Evolutionary conservation across 2,888 invertebrate species (phyloP).

Genomic region (Prenolepis imparis): DNA sequence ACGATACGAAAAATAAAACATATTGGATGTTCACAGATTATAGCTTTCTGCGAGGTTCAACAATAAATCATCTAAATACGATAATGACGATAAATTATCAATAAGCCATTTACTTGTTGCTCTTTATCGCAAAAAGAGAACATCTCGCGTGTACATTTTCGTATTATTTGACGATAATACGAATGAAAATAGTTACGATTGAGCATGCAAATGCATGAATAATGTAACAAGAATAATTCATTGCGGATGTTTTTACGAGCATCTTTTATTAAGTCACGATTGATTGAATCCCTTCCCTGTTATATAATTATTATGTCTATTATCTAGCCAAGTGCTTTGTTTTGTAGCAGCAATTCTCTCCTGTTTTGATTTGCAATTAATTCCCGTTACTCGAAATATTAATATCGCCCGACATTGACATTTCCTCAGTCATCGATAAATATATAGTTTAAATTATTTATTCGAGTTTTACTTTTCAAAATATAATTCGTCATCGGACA

Average conservation of each 20-base stretch:
- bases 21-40: neutral
- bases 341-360: neutral
- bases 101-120: neutral
- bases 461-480: neutral
- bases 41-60: neutral
- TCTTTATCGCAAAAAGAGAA: neutral
- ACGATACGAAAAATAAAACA: neutral
- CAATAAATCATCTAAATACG: neutral
- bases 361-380: conserved; percentile 9
- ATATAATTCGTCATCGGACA: neutral
- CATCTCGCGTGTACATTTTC: neutral
- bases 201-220: conserved; percentile 11
- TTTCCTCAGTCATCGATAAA: neutral
- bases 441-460: neutral
- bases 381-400: neutral
- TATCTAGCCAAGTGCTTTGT: conserved; percentile 14
- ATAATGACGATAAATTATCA: conserved; percentile 24
- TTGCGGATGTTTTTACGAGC: neutral
- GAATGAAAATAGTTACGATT: conserved; percentile 10
- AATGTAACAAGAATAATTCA: conserved; percentile 2
- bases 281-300: conserved; percentile 22
- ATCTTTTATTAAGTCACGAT: conserved; percentile 18
- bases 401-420: neutral
- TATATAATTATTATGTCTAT: conserved; percentile 22
- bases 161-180: neutral